Evolutionary conservation across 2,113 vertebrate genomes (phyloP), one percentile per base, ranked within the genome.

Genomic region (Podarcis muralis): DNA sequence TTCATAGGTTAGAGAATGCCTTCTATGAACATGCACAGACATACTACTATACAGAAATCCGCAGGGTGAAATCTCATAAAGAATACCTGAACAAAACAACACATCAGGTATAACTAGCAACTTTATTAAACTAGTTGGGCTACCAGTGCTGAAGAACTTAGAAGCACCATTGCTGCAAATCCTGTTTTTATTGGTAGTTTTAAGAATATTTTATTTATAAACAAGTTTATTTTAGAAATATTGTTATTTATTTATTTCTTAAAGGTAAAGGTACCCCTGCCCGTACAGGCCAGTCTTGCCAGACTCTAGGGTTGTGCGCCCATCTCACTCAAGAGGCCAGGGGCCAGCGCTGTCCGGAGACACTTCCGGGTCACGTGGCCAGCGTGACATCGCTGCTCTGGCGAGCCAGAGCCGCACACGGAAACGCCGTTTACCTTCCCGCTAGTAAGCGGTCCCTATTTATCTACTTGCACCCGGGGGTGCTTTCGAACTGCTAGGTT

Each of bases 41-140:
- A 6, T 99, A 99, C 85, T 99, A 99, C 95, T 99, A 99, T 74
- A 99, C 98, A 0, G 99, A 99, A 96, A 98, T 99, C 48, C 95
- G 99, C 78, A 97, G 98, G 91, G 99, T 99, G 83, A 99, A 99
- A 92, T 98, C 98, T 37, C 99, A 99, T 91, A 99, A 99, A 93
- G 99, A 99, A 93, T 99, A 99, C 94, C 97, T 99, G 91, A 99
- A 99, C 97, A 99, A 99, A 97, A 99, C 99, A 15, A 99, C 99
- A 57, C 99, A 99, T 91, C 99, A 99, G 98, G 99, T 99, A 96
- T 89, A 0, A 4, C 81, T 88, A 9, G 25, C 16, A 40, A 75
- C 7, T 84, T 88, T 91, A 88, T 71, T 80, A 85, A 25, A 43
- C 25, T 62, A 25, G 30, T 30, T 65, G 11, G 48, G 48, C 11